phyloP scores from a whole-genome alignment of 2,797 vertebrate species.

The Lophotriccus pileatus region DNA sequence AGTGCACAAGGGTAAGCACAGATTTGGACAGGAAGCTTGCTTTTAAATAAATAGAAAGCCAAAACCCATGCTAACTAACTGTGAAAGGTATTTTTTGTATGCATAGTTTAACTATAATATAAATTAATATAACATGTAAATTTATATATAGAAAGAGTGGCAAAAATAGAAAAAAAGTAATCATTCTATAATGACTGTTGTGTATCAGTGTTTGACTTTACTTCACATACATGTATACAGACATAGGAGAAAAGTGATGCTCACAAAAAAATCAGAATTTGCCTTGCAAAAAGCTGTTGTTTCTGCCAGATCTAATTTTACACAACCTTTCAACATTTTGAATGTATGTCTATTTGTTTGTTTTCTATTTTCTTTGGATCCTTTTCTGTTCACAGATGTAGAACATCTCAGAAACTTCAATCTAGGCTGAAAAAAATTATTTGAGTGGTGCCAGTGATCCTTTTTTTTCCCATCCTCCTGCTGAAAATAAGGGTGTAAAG shows the following conservation, averaged over 20 bases:
- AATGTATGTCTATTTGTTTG: neutral
- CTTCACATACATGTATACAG: accelerated
- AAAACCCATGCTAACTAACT: neutral
- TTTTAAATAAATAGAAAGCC: neutral
- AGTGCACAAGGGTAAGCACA: neutral
- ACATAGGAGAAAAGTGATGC: neutral
- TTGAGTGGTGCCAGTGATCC: neutral
- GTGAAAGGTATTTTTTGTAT: neutral
- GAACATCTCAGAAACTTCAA: neutral
- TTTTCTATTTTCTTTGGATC: neutral
- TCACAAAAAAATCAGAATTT: neutral
- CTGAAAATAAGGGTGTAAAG: neutral
- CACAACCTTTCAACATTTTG: neutral
- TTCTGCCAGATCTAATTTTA: neutral
- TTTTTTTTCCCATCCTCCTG: neutral
- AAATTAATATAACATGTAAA: neutral
- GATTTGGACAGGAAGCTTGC: neutral
- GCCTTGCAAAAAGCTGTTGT: neutral
- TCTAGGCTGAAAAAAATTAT: neutral
- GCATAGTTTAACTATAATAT: neutral
- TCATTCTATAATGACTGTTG: neutral
- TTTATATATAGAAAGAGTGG: neutral
- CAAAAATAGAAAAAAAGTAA: neutral
- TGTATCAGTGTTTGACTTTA: neutral
- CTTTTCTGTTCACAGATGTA: neutral